phyloP scores from a whole-genome alignment of 2,888 invertebrate species.

The Ichneumon xanthorius region DNA sequence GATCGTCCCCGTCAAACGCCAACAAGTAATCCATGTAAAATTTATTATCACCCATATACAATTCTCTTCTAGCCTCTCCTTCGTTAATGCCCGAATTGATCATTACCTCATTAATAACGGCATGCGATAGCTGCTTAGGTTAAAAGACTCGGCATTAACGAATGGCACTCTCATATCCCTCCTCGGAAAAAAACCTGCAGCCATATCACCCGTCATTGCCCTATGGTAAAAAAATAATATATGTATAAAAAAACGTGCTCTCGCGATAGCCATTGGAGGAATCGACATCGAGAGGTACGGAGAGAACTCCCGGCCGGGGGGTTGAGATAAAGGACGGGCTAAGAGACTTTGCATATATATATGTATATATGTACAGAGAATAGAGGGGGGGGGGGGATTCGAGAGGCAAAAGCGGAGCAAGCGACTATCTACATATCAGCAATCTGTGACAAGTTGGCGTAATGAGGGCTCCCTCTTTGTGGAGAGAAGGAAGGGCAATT shows the following conservation, averaged over 20 bases:
- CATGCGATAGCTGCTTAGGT: too few relatives aligned
- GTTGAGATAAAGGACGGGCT: constrained; percentile 4
- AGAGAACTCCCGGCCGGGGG: constrained; percentile 13
- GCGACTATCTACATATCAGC: constrained; percentile 78
- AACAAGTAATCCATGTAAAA: too few relatives aligned
- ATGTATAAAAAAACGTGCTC: neutral
- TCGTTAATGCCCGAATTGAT: too few relatives aligned
- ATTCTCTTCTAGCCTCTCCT: too few relatives aligned
- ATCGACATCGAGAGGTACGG: constrained; percentile 16
- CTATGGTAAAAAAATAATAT: too few relatives aligned
- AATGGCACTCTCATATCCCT: too few relatives aligned
- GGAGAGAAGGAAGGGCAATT: constrained; percentile 76
- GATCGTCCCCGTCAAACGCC: too few relatives aligned
- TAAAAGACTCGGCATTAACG: too few relatives aligned
- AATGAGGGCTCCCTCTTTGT: constrained; percentile 79
- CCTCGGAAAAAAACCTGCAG: too few relatives aligned
- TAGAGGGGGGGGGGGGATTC: neutral
- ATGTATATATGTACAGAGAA: constrained; percentile 24
- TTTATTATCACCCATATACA: too few relatives aligned
- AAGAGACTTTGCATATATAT: neutral
- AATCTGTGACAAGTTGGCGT: constrained; percentile 82
- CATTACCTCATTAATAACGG: too few relatives aligned
- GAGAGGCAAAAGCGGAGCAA: constrained; percentile 67
- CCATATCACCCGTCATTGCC: too few relatives aligned
- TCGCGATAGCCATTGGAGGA: constrained; percentile 20